Percentiles rank a stretch among this genome's conserved stretches.
These are phyloP conservation scores for Myocastor coypus DNA, from an alignment of 2,113 vertebrate genomes.

Conservation along the genomic window DNA sequence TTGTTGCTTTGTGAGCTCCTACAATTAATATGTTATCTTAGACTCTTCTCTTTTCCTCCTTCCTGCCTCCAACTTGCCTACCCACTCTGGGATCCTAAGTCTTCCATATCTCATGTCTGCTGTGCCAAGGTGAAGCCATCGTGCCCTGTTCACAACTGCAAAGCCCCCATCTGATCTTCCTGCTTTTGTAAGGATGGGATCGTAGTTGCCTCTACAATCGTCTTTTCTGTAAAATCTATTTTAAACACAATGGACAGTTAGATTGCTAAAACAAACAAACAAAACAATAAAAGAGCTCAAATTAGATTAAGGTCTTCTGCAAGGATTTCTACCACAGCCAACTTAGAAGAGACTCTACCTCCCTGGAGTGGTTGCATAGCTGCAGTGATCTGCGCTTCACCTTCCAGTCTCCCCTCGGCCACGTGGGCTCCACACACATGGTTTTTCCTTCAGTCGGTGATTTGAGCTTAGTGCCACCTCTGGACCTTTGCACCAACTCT, in stretches of 20 bases:
- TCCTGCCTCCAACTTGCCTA: background rate
- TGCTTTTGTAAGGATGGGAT: background rate
- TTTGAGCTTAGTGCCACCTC: background rate
- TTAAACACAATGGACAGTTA: background rate
- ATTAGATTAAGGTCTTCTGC: background rate
- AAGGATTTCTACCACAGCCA: background rate
- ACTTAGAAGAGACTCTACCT: background rate
- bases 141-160: fast-evolving
- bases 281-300: background rate
- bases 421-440: background rate
- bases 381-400: background rate
- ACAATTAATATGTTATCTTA: too few species aligned
- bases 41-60: background rate
- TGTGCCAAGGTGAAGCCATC: background rate
- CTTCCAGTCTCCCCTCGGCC: background rate
- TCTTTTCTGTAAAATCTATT: background rate
- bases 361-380: too few species aligned
- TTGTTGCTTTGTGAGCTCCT: background rate
- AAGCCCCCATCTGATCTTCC: background rate
- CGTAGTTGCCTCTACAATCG: background rate
- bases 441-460: background rate
- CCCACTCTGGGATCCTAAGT: fast-evolving
- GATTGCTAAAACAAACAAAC: background rate
- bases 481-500: background rate
- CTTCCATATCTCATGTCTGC: background rate